Conservation (phyloP, 92 coral and sea anemone species). For the Umimayanthus chanpuru region DNA sequence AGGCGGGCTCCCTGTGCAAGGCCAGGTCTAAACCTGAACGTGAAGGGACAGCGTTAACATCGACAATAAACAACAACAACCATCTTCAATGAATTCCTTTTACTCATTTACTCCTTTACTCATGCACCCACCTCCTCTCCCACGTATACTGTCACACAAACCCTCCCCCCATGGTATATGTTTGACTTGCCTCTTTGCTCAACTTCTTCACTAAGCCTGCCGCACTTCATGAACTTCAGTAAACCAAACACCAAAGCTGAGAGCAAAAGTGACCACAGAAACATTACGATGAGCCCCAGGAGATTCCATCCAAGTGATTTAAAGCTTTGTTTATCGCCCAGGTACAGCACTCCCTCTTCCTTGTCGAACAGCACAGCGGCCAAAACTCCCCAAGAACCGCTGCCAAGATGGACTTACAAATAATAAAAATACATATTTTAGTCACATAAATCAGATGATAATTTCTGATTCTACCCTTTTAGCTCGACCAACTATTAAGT, state of each 20-base stretch:
- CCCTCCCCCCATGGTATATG: neutral
- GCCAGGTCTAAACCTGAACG: slow-evolving; percentile 53
- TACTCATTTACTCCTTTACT: too few species aligned
- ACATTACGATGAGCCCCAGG: slow-evolving; percentile 46
- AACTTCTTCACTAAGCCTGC: slow-evolving; percentile 39
- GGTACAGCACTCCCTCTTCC: slow-evolving; percentile 50
- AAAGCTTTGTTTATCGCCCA: slow-evolving; percentile 60
- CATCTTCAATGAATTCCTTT: neutral
- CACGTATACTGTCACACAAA: neutral
- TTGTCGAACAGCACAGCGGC: slow-evolving; percentile 53
- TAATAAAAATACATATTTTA: neutral
- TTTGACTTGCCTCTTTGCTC: slow-evolving; percentile 47
- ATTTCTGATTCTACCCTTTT: too few species aligned
- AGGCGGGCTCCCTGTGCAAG: slow-evolving; percentile 59
- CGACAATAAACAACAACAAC: neutral
- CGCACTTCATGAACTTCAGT: slow-evolving; percentile 36
- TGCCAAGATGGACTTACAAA: slow-evolving; percentile 50
- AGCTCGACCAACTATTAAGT: too few species aligned
- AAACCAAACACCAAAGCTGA: slow-evolving; percentile 43
- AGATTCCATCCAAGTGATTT: slow-evolving; percentile 56
- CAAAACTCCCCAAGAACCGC: slow-evolving; percentile 60
- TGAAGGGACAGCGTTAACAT: neutral
- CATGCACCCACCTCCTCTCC: neutral
- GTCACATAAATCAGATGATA: neutral
- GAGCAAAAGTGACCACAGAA: slow-evolving; percentile 51